Evolutionary conservation across 2,113 vertebrate species (phyloP), one percentile per base, ranked within the genome.

Genomic region (Scomber japonicus): DNA sequence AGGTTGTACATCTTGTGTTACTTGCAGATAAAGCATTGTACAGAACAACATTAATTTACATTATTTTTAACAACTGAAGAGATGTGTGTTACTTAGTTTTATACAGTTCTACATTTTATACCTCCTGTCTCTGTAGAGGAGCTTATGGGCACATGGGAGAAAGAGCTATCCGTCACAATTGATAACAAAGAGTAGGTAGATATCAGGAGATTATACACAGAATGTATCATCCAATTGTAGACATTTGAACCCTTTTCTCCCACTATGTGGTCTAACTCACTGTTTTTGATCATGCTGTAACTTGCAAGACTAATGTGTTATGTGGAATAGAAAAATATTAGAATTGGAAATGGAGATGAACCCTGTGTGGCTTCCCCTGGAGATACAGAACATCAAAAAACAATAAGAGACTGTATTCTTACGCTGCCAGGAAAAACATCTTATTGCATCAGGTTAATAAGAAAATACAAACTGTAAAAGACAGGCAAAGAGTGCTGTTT

Each of bases 201-300:
- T 51, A 57, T 54, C 45, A 62, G 54, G 27, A 72, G 40, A 60
- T 84, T 46, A 49, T 65, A 69, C 63, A 75, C 17, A 75, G 59
- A 14, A 75, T 27, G 7, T 16, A 59, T 64, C 53, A 1, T 35
- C 11, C 50, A 63, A 53, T 27, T 3, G 13, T 17, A 63, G 59
- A 69, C 57, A 69, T 17, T 70, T 80, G 16, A 62, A 66, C 14
- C 35, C 56, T n/a, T 3, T 5, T 57, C 13, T 51, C 16, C 63
- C 14, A 14, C 62, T 5, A 57, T 65, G 46, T 40, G 57, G 50
- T 45, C 14, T 4, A 40, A 54, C 17, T 48, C 35, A 55, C 35
- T 65, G 51, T 69, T 2, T 24, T 46, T 82, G 59, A 27, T 56
- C 30, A 63, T 50, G 45, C 17, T 35, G 14, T 48, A 70, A 40